A percentile compares a stretch with the other conserved stretches of the same genome.
Conservation (phyloP, 2,797 vertebrate species). For the Staurois parvus region DNA sequence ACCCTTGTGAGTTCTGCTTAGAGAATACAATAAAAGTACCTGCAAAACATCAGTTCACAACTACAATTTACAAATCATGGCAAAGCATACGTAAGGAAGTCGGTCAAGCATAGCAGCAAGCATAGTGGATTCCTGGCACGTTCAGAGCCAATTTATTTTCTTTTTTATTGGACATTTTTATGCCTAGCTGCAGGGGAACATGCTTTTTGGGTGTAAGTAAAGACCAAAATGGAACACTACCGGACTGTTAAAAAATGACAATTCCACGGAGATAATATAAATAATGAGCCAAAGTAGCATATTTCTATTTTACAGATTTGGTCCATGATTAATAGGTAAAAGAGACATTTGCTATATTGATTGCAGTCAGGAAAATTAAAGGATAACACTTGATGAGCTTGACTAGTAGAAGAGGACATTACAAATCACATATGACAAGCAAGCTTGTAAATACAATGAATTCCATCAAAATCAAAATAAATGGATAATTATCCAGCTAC, state of each 20-base stretch:
- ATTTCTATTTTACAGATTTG: not conserved
- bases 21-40: not conserved
- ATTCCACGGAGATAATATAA: not conserved
- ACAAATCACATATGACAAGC: no score
- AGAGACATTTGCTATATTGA: no score
- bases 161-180: not conserved
- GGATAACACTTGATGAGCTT: no score
- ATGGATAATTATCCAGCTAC: no score
- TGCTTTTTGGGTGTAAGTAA: not conserved
- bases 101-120: slow-evolving; percentile 5
- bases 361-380: no score
- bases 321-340: not conserved
- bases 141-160: not conserved
- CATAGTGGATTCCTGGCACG: slow-evolving; percentile 2
- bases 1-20: not conserved
- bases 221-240: not conserved
- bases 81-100: not conserved
- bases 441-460: no score
- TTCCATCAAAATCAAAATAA: no score
- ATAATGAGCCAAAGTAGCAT: not conserved
- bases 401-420: no score
- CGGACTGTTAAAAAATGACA: not conserved
- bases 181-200: not conserved
- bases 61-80: not conserved
- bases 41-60: not conserved